Conservation (phyloP, 2,888 invertebrate genomes). For the Xanthia icteritia region DNA sequence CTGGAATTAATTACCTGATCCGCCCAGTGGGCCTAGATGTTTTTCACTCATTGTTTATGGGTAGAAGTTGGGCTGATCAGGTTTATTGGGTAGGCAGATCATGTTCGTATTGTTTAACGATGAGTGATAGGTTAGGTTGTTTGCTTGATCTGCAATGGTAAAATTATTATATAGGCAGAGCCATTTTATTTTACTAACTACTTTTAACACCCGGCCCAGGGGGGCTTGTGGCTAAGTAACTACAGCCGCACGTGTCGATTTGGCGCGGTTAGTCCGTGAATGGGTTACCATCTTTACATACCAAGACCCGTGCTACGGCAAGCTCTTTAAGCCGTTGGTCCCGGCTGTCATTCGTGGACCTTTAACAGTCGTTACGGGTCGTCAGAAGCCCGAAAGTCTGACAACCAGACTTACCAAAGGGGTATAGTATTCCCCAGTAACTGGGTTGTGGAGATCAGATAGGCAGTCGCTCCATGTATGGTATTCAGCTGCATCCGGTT, state of each 20-base stretch:
- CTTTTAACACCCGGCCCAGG: background rate
- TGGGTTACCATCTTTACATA: background rate
- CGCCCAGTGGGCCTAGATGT: constrained; percentile 70
- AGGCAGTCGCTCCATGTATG: too few species aligned
- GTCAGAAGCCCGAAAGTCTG: too few species aligned
- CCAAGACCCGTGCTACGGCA: background rate
- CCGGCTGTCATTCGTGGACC: too few species aligned
- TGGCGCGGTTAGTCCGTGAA: background rate
- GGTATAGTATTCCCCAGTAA: too few species aligned
- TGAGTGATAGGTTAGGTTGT: background rate
- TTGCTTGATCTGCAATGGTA: background rate
- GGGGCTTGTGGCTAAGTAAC: background rate
- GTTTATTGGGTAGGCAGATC: constrained; percentile 12
- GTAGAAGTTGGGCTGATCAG: constrained; percentile 46
- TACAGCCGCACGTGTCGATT: background rate
- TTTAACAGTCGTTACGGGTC: too few species aligned
- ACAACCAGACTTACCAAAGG: too few species aligned
- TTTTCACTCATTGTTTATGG: constrained; percentile 62
- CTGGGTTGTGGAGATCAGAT: too few species aligned
- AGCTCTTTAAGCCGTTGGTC: too few species aligned
- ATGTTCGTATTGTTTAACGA: background rate
- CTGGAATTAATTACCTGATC: constrained; percentile 79
- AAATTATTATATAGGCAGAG: background rate
- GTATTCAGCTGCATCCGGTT: too few species aligned
- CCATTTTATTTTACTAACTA: background rate